phyloP scores from a whole-genome alignment of 1,140 invertebrate genomes.

The Proctacanthus coquilletti region DNA sequence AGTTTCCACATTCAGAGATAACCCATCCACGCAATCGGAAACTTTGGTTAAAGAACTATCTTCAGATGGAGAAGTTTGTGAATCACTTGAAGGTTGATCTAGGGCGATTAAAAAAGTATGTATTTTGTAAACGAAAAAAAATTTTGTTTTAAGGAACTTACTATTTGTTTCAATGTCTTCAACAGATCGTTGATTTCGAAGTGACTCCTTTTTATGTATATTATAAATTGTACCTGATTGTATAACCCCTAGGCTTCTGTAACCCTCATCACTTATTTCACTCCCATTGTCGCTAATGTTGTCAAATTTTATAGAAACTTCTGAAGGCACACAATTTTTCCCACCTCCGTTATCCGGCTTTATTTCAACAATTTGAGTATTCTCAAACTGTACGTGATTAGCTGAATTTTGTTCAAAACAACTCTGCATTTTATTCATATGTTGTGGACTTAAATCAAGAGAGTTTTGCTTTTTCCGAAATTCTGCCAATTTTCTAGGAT shows the following conservation, averaged over 20 bases:
- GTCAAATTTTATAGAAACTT: constrained; percentile 30
- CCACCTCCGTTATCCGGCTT: no score
- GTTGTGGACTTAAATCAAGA: no score
- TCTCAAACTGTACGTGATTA: constrained; percentile 11
- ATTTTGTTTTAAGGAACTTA: constrained; percentile 24
- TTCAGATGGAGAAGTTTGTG: constrained; percentile 26
- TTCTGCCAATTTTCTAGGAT: constrained; percentile 22
- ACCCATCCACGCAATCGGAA: no score
- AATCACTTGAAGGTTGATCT: constrained; percentile 29
- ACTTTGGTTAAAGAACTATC: no score
- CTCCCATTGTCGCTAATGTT: constrained; percentile 68
- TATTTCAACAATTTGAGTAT: no score
- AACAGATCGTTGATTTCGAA: constrained; percentile 47
- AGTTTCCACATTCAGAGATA: no score
- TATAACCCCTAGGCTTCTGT: constrained; percentile 58
- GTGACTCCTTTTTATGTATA: constrained; percentile 42
- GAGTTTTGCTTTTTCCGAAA: constrained; percentile 25
- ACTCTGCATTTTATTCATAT: no score
- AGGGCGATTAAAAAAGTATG: constrained; percentile 8
- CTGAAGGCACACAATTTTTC: constrained; percentile 16
- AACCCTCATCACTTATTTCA: constrained; percentile 75
- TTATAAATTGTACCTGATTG: constrained; percentile 33
- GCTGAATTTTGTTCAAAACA: no score
- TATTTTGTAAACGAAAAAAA: not conserved
- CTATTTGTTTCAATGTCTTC: constrained; percentile 51